Evolutionary conservation across 2,888 invertebrate species (phyloP), one percentile per base, ranked within the genome.

Genomic region (Cheilosia variabilis): DNA sequence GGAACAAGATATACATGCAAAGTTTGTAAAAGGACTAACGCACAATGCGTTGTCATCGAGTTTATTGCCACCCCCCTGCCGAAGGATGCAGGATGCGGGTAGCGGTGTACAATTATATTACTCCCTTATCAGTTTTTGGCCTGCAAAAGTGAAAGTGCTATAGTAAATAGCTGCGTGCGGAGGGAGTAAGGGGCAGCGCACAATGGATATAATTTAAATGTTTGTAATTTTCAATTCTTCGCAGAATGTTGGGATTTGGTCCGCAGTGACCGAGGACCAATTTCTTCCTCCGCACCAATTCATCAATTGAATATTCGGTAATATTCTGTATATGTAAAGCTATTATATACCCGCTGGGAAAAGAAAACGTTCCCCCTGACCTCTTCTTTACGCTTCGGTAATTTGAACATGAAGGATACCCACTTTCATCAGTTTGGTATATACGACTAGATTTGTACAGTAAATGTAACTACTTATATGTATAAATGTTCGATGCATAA

Each of bases 11-110:
- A 27, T 55, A 71, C 71, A 77, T 53, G 60, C 34, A 77, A 53
- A 82, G 41, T 72, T 58, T 53, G 65, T 65, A 27, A 13, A 31
- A 66, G 53, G 53, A 66, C 66, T 22, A 77, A 77, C 71, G 55
- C 53, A 77, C 72, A 83, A 83, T 83, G 82, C 82, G 82, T 78
- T 78, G 77, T 81, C 78, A 83, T 83, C 78, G 78, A 66, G 72
- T 27, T 83, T 73, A 72, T 53, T 71, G 27, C 43, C 68, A 62
- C 62, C 72, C 82, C 82, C 45, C n/a, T 27, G 43, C 6, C n/a
- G 37, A 63, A 45, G 60, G 76, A 63, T 81, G 81, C 81, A 76
- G 19, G 71, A 66, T 52, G 13, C 37, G 22, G 52, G 60, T 22
- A n/a, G n/a, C n/a, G n/a, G n/a, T n/a, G n/a, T n/a, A 62, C 13